A percentile compares a stretch with the other conserved stretches of the same genome.
phyloP scores from a whole-genome alignment of 1,140 invertebrate genomes.

The Drosophila sucinea region DNA sequence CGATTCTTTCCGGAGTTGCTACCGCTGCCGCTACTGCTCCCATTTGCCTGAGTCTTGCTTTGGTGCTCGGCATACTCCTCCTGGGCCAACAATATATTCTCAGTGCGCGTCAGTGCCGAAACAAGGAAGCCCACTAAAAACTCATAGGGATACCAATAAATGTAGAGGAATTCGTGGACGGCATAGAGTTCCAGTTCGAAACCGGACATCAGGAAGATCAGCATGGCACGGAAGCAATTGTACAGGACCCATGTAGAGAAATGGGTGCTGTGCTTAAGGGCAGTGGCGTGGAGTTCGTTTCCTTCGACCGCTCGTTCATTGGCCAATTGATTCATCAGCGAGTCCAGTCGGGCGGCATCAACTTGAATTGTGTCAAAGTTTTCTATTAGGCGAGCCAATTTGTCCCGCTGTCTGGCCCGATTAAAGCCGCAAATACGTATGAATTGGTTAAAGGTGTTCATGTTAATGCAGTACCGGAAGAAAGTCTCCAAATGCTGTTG shows the following conservation, averaged over 20 bases:
- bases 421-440: constrained; percentile 98
- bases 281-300: constrained; percentile 70
- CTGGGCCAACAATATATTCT: constrained; percentile 91
- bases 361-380: constrained; percentile 95
- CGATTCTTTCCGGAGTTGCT: constrained; percentile 84
- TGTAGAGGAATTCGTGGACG: constrained; percentile 97
- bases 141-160: constrained; percentile 98
- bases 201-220: constrained; percentile 96
- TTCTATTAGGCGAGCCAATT: constrained; percentile 94
- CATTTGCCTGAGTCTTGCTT: constrained; percentile 82
- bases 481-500: constrained; percentile 92
- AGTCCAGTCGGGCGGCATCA: constrained; percentile 96
- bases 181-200: constrained; percentile 98
- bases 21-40: constrained; percentile 50
- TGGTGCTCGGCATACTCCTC: constrained; percentile 86
- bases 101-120: constrained; percentile 94
- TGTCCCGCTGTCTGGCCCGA: constrained; percentile 96
- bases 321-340: constrained; percentile 88
- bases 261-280: constrained; percentile 90
- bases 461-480: constrained; percentile 89
- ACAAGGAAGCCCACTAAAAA: constrained; percentile 97
- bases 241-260: constrained; percentile 98
- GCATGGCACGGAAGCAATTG: constrained; percentile 97
- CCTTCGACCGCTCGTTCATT: constrained; percentile 74
- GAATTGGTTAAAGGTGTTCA: constrained; percentile 93